phyloP scores from a whole-genome alignment of 2,888 invertebrate genomes.

The Helicoverpa assulta region DNA sequence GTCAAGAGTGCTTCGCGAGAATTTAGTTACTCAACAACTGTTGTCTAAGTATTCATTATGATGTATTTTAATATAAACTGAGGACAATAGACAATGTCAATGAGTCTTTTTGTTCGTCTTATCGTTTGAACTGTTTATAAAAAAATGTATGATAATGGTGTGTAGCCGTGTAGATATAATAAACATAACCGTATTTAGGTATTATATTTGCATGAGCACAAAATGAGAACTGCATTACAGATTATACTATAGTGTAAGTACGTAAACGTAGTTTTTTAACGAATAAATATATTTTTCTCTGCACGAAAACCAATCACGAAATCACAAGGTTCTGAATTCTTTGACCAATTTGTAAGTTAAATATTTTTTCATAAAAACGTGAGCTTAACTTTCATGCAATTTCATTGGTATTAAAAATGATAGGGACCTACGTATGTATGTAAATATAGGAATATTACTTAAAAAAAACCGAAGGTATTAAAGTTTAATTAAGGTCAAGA shows the following conservation, averaged over 20 bases:
- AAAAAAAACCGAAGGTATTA: slow-evolving; percentile 11
- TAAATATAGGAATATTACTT: slow-evolving; percentile 13
- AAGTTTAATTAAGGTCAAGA: slow-evolving; percentile 56
- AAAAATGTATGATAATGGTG: neutral
- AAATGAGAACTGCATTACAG: neutral
- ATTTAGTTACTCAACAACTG: neutral
- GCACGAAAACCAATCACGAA: neutral
- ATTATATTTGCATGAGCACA: neutral
- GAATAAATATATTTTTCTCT: neutral
- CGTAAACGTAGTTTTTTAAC: neutral
- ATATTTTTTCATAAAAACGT: neutral
- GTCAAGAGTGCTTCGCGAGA: slow-evolving; percentile 1
- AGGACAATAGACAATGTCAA: neutral
- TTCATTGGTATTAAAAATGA: neutral
- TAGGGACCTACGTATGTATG: neutral
- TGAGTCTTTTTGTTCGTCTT: neutral
- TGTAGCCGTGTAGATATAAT: neutral
- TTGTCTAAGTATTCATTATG: slow-evolving; percentile 2
- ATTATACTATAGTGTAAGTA: neutral
- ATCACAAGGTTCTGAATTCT: neutral
- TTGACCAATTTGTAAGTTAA: neutral
- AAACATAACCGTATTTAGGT: no score
- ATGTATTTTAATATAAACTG: neutral
- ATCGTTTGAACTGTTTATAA: neutral
- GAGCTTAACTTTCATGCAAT: neutral